Conservation (phyloP, 2,888 invertebrate species). For the Hemaris fuciformis region DNA sequence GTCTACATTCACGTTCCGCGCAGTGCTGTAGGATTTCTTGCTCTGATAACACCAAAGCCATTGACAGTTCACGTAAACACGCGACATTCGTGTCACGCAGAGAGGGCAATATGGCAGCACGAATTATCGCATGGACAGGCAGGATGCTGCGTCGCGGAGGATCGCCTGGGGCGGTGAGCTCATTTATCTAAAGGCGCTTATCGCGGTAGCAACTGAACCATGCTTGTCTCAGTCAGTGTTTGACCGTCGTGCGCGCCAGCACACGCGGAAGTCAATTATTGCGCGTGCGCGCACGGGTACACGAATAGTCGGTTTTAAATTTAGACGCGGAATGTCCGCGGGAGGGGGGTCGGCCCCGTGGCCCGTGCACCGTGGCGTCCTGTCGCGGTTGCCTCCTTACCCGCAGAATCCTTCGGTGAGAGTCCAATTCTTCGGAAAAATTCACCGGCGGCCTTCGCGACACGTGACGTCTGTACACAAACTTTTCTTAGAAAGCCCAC, state of each 20-base stretch:
- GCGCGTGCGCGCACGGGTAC: slow-evolving; percentile 75
- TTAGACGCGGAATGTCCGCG: slow-evolving; percentile 77
- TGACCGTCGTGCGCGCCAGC: slow-evolving; percentile 75
- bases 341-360: slow-evolving; percentile 86
- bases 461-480: slow-evolving; percentile 66
- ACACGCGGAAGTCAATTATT: slow-evolving; percentile 78
- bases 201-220: slow-evolving; percentile 59
- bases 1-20: slow-evolving; percentile 54
- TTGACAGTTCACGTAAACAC: slow-evolving; percentile 21
- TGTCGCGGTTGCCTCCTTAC: slow-evolving; percentile 70
- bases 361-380: slow-evolving; percentile 85
- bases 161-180: slow-evolving; percentile 77
- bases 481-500: slow-evolving; percentile 64
- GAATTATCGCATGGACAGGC: slow-evolving; percentile 68
- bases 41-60: slow-evolving; percentile 54
- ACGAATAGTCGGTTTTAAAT: slow-evolving; percentile 79
- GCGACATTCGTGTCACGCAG: slow-evolving; percentile 30
- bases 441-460: slow-evolving; percentile 50
- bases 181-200: slow-evolving; percentile 73
- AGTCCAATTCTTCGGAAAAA: slow-evolving; percentile 53
- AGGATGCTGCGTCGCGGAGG: slow-evolving; percentile 74
- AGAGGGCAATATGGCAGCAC: slow-evolving; percentile 54
- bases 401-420: slow-evolving; percentile 73
- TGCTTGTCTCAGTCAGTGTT: slow-evolving; percentile 72
- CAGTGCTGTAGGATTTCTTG: slow-evolving; percentile 68